Conservation (phyloP, 2,888 invertebrate genomes). For the Agrotis segetum region DNA sequence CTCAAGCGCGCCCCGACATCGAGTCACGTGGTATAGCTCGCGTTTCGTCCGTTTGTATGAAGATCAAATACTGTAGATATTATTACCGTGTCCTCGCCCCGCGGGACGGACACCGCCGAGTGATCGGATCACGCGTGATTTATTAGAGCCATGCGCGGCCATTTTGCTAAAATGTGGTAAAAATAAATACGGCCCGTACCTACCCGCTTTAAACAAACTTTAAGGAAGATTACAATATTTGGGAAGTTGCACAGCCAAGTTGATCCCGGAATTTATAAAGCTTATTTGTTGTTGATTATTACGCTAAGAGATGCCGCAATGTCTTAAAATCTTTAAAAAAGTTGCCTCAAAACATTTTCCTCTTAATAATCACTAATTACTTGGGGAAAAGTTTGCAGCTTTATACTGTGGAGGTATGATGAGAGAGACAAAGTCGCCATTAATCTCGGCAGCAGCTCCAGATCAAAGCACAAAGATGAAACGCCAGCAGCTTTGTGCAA, state of each 20-base stretch:
- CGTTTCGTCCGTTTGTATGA: too few species aligned
- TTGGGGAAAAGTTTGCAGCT: conserved; percentile 17
- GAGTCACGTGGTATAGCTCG: too few species aligned
- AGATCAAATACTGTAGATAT: too few species aligned
- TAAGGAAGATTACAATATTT: conserved; percentile 58
- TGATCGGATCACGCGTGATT: conserved; percentile 72
- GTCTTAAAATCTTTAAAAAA: conserved; percentile 30
- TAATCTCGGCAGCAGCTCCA: conserved; percentile 63
- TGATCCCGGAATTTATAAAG: conserved; percentile 52
- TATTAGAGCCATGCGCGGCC: conserved; percentile 62
- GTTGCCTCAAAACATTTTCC: conserved; percentile 4
- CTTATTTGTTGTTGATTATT: conserved; percentile 46
- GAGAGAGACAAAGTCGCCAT: conserved; percentile 54
- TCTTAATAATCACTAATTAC: conserved; percentile 26
- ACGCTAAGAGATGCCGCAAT: conserved; percentile 29
- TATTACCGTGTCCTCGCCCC: conserved; percentile 41
- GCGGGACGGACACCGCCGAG: conserved; percentile 56
- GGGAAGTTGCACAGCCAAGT: conserved; percentile 39
- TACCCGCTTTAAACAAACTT: conserved; percentile 49
- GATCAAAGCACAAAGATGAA: conserved; percentile 70
- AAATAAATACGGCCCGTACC: conserved; percentile 57
- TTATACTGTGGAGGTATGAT: conserved; percentile 29
- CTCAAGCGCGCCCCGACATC: too few species aligned
- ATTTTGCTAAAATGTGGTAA: conserved; percentile 59
- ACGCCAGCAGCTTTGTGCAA: conserved; percentile 62